Evolutionary conservation across 2,797 vertebrate species (phyloP).

Genomic region (Apogon hyalosoma): DNA sequence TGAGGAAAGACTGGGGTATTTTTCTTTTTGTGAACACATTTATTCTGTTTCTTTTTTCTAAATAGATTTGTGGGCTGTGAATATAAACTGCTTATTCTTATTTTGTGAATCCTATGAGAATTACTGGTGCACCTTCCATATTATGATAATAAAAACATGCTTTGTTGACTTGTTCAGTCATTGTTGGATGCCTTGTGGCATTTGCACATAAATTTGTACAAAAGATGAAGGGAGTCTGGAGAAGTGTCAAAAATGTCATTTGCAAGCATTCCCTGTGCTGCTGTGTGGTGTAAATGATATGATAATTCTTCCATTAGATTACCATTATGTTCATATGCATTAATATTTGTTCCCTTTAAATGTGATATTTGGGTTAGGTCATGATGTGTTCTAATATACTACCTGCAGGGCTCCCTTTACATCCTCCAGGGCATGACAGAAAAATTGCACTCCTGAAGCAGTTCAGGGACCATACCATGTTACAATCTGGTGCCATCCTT

Average conservation of each 20-base stretch:
- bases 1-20: constrained; percentile 10
- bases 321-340: not conserved
- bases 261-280: not conserved
- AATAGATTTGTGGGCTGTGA: constrained; percentile 4
- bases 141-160: constrained; percentile 41
- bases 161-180: constrained; percentile 18
- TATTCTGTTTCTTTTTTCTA: not conserved
- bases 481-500: not conserved
- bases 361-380: not conserved
- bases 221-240: not conserved
- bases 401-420: not conserved
- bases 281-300: constrained; percentile 16
- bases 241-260: constrained; percentile 4
- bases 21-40: not conserved
- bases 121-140: constrained; percentile 1
- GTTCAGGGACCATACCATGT: not conserved
- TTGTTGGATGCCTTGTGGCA: constrained; percentile 41
- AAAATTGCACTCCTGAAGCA: not conserved
- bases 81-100: not conserved
- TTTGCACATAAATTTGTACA: constrained; percentile 29
- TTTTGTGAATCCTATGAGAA: not conserved
- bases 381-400: not conserved
- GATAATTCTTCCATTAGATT: not conserved
- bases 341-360: not conserved
- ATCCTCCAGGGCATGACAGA: not conserved